Conservation (phyloP, 2,113 vertebrate genomes). For the Austrofundulus limnaeus region DNA sequence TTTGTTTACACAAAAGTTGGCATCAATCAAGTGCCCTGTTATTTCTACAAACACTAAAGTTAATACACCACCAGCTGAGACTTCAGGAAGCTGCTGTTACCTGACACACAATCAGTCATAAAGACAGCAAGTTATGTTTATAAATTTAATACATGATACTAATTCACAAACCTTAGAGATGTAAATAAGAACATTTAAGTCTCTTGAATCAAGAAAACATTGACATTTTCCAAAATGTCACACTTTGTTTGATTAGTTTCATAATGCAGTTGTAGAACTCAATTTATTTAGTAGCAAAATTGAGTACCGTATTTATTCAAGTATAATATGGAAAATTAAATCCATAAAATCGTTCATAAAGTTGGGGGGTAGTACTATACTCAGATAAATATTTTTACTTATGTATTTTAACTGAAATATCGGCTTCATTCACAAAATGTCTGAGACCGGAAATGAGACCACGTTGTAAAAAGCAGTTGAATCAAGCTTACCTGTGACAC, state of each 20-base stretch:
- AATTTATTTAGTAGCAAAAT: background rate
- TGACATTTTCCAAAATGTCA: slow-evolving; percentile 17
- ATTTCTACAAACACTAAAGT: background rate
- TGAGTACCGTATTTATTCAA: too few relatives aligned
- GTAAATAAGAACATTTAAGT: background rate
- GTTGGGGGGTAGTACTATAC: too few relatives aligned
- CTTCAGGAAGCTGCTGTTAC: background rate
- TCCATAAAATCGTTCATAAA: too few relatives aligned
- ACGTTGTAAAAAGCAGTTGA: too few relatives aligned
- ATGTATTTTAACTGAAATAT: too few relatives aligned
- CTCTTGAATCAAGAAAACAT: background rate
- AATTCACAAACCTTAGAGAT: slow-evolving; percentile 7
- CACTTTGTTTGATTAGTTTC: background rate
- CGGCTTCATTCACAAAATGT: too few relatives aligned
- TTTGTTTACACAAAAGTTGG: background rate
- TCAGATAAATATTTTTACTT: too few relatives aligned
- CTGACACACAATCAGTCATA: background rate
- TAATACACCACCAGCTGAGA: background rate
- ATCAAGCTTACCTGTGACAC: too few relatives aligned
- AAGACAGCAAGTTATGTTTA: slow-evolving; percentile 2
- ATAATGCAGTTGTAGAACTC: background rate
- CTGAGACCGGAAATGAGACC: too few relatives aligned
- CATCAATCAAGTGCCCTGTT: background rate
- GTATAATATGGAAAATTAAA: too few relatives aligned
- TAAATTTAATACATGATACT: background rate